Percentiles rank a stretch among this genome's conserved stretches.
phyloP scores from a whole-genome alignment of 2,113 vertebrate species.

The Ivindomyrus marchei region DNA sequence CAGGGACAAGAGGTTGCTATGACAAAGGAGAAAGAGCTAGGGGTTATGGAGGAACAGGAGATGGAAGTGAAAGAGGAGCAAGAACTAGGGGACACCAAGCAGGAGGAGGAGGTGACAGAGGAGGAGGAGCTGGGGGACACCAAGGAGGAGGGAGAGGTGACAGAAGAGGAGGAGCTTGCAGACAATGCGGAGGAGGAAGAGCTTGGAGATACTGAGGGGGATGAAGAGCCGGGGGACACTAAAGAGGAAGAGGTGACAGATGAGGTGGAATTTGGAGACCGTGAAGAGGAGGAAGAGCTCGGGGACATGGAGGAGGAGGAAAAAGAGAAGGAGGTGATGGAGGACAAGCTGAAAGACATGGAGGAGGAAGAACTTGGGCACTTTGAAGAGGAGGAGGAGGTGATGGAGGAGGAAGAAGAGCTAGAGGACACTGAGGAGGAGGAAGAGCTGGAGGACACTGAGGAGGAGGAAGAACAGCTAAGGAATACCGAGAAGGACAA shows the following conservation, averaged over 20 bases:
- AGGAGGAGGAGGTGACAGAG: not conserved
- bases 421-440: not conserved
- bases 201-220: not conserved
- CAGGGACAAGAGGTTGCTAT: not conserved
- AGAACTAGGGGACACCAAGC: not conserved
- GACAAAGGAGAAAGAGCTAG: not conserved
- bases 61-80: not conserved
- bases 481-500: not conserved
- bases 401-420: not conserved
- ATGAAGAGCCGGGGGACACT: not conserved
- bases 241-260: not conserved
- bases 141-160: conserved; percentile 12
- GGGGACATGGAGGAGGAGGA: not conserved
- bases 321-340: not conserved
- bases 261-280: not conserved
- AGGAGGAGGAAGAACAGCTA: not conserved
- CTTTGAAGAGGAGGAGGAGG: not conserved
- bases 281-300: not conserved
- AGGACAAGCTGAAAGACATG: not conserved
- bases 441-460: not conserved
- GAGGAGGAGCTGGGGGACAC: not conserved
- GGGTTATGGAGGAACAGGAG: not conserved
- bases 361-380: not conserved
- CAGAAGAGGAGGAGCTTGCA: not conserved
- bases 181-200: not conserved